phyloP scores from a whole-genome alignment of 2,113 vertebrate species.

The Plectropomus leopardus region DNA sequence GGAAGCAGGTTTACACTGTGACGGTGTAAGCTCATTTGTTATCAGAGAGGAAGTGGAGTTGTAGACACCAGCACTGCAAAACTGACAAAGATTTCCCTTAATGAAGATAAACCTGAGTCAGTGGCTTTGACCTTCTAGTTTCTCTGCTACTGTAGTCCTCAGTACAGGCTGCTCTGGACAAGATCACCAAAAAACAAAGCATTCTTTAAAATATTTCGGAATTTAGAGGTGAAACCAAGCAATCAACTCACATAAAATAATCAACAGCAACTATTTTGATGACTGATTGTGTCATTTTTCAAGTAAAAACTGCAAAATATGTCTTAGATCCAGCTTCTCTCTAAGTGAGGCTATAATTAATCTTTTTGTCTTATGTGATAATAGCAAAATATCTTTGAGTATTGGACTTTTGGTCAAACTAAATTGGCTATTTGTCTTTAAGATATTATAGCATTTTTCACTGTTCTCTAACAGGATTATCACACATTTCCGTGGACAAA shows the following conservation, averaged over 20 bases:
- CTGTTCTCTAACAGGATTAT: no score
- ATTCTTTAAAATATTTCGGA: not conserved
- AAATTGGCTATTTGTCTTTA: not conserved
- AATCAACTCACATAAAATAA: rapidly evolving
- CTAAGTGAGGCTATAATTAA: not conserved
- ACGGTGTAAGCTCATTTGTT: conserved; percentile 55
- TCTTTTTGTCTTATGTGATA: not conserved
- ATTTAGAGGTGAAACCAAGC: not conserved
- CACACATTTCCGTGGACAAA: no score
- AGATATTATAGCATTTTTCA: not conserved
- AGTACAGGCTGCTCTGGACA: not conserved
- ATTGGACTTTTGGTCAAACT: not conserved
- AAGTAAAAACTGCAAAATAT: not conserved
- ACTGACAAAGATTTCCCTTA: conserved; percentile 47
- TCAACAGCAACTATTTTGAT: not conserved
- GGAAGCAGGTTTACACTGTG: conserved; percentile 60
- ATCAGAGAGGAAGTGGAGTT: conserved; percentile 49
- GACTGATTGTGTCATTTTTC: not conserved
- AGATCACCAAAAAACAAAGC: not conserved
- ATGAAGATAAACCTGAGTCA: conserved; percentile 64
- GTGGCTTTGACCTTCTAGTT: conserved; percentile 5
- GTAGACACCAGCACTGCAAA: conserved; percentile 43
- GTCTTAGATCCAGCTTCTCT: not conserved
- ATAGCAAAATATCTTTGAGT: not conserved
- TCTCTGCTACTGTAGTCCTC: not conserved